These are phyloP conservation scores for Neoascia interrupta DNA, from an alignment of 2,888 invertebrate genomes.

Conservation along the genomic window DNA sequence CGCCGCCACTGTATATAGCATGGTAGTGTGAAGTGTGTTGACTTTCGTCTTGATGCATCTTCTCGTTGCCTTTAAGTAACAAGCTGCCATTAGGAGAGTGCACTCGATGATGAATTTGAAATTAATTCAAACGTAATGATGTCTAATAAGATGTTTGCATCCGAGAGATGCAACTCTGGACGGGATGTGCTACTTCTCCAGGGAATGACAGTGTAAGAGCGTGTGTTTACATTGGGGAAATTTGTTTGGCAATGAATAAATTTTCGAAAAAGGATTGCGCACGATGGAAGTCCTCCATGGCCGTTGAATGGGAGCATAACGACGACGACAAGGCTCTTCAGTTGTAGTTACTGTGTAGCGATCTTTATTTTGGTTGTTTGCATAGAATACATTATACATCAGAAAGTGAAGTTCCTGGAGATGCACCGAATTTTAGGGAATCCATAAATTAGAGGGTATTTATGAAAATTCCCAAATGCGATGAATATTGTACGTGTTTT, in stretches of 20 bases:
- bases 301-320: conserved; percentile 16
- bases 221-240: conserved; percentile 60
- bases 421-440: not conserved
- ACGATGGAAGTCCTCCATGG: not conserved
- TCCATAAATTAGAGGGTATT: conserved; percentile 51
- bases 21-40: conserved; percentile 35
- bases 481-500: too few relatives aligned
- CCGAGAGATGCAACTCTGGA: not conserved
- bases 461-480: too few relatives aligned
- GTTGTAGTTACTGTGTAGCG: conserved; percentile 36
- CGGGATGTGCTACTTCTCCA: not conserved
- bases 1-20: not conserved
- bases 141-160: conserved; percentile 65
- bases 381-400: conserved; percentile 24
- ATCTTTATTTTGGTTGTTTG: conserved; percentile 40
- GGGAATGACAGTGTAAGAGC: not conserved
- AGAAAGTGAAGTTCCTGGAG: conserved; percentile 25
- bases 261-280: conserved; percentile 38
- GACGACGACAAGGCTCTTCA: not conserved
- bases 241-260: conserved; percentile 68
- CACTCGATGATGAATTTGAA: conserved; percentile 63
- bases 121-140: conserved; percentile 68
- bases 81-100: conserved; percentile 57
- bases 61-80: conserved; percentile 44
- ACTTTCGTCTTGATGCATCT: conserved; percentile 54